Percentiles rank a stretch among this genome's conserved stretches.
phyloP scores from a whole-genome alignment of 1,140 invertebrate species.

The Hyles vespertilio region DNA sequence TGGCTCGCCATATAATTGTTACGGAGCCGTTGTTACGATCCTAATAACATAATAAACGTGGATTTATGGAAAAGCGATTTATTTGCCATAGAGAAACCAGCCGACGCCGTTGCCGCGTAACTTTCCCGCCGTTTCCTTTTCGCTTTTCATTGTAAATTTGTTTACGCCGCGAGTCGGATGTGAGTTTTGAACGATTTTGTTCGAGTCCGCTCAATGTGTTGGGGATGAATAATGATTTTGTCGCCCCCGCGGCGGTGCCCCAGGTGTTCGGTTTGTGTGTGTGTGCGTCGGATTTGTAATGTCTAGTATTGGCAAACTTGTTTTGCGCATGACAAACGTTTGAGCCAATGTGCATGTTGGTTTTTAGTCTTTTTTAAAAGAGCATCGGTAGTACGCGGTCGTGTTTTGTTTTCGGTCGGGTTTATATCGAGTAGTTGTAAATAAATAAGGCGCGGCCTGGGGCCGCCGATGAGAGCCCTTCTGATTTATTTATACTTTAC shows the following conservation, averaged over 20 bases:
- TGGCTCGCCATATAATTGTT: too few species aligned
- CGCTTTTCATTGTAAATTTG: slow-evolving; percentile 13
- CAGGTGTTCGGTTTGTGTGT: slow-evolving; percentile 27
- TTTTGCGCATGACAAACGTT: slow-evolving; percentile 1
- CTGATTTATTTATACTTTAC: slow-evolving; percentile 59
- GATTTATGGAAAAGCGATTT: slow-evolving; percentile 21
- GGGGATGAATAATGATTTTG: slow-evolving; percentile 36
- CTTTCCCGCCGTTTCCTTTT: slow-evolving; percentile 38
- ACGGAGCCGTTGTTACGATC: too few species aligned
- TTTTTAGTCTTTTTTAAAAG: not conserved
- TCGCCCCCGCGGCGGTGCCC: slow-evolving; percentile 22
- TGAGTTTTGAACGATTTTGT: slow-evolving; percentile 22
- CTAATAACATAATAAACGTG: too few species aligned
- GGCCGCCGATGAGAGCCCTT: slow-evolving; percentile 34
- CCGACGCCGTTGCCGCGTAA: slow-evolving; percentile 20
- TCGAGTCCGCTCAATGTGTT: slow-evolving; percentile 9
- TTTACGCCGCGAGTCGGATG: slow-evolving; percentile 11
- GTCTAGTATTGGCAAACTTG: slow-evolving; percentile 1
- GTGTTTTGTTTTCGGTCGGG: slow-evolving; percentile 18
- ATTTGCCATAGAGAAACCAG: slow-evolving; percentile 27
- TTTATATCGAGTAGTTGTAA: slow-evolving; percentile 32
- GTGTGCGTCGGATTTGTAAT: slow-evolving; percentile 15
- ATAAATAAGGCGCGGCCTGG: slow-evolving; percentile 41
- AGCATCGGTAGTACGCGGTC: not conserved
- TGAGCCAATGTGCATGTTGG: not conserved